Conservation (phyloP, 2,888 invertebrate species). For the Diaprepes abbreviatus region DNA sequence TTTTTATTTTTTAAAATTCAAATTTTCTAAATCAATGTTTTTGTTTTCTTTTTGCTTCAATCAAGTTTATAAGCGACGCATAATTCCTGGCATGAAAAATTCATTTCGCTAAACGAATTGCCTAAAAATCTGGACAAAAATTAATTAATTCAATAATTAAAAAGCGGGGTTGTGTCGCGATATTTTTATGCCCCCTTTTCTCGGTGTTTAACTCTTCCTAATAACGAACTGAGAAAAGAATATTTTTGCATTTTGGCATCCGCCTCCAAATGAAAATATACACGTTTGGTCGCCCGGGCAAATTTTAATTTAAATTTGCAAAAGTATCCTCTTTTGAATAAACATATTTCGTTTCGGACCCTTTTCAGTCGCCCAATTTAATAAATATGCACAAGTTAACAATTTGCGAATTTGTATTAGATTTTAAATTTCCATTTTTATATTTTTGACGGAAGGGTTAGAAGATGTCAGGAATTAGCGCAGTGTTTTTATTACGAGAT, state of each 20-base stretch:
- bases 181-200: slow-evolving; percentile 40
- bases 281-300: slow-evolving; percentile 42
- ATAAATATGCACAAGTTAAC: slow-evolving; percentile 65
- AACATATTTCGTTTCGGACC: slow-evolving; percentile 64
- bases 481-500: slow-evolving; percentile 35
- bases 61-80: slow-evolving; percentile 29
- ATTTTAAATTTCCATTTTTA: slow-evolving; percentile 66
- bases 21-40: slow-evolving; percentile 24
- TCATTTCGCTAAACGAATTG: slow-evolving; percentile 47
- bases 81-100: slow-evolving; percentile 42
- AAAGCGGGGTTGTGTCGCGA: slow-evolving; percentile 45
- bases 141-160: slow-evolving; percentile 58
- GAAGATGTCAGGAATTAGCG: slow-evolving; percentile 40
- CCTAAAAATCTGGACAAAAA: slow-evolving; percentile 43
- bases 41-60: slow-evolving; percentile 32
- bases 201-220: slow-evolving; percentile 42
- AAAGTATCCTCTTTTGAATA: slow-evolving; percentile 65
- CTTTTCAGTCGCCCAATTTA: slow-evolving; percentile 57
- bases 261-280: slow-evolving; percentile 44
- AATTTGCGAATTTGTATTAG: slow-evolving; percentile 65
- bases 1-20: slow-evolving; percentile 38
- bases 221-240: slow-evolving; percentile 48
- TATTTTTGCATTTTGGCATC: slow-evolving; percentile 48
- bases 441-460: slow-evolving; percentile 56
- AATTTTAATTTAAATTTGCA: slow-evolving; percentile 64